Base-by-base conservation (phyloP, 2,888 invertebrate genomes). In the Lochmaea crataegi region DNA sequence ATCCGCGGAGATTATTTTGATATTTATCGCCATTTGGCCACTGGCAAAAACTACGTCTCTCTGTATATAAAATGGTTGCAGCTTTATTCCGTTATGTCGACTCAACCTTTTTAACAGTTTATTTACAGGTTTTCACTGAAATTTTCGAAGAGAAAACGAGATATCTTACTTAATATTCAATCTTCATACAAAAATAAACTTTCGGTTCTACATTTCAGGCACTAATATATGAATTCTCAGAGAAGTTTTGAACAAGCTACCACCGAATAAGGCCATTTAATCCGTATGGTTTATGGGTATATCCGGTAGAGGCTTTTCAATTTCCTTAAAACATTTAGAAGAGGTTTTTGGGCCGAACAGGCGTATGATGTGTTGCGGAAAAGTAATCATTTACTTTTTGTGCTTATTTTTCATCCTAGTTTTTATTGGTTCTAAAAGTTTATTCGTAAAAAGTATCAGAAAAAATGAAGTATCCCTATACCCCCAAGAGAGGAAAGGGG, bases 181-280 rank as follows among this genome's bases (percentile, higher is more conserved):
- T 48, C 32, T 57, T 32, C 66, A 67, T 45, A 77, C 68, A 73
- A 75, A 77, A 77, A 77, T 77, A 78, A 77, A 78, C 73, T 78
- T 76, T 76, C 73, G 72, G 73, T 74, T 77, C 78, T 76, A 75
- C 78, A 78, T 77, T 71, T 68, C 68, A 68, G 57, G 69, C 72
- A 76, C 72, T 77, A 76, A 78, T 78, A 75, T 77, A 78, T 75
- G 76, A 76, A 74, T 76, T 78, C 74, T 69, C 69, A 56, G 65
- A 67, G 68, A 77, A 72, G 71, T 78, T 69, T 77, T 74, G 73
- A 77, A 75, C 74, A 78, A 78, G 77, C 76, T 76, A 72, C 75
- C 75, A 22, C 65, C 63, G 75, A 77, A 78, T 78, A 75, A 76
- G 77, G 77, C 72, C 74, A 71, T 75, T 78, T 76, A 73, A 72